These are phyloP conservation scores for Acanthurus lineatus DNA, from an alignment of 2,797 vertebrate genomes.

Conservation along the genomic window DNA sequence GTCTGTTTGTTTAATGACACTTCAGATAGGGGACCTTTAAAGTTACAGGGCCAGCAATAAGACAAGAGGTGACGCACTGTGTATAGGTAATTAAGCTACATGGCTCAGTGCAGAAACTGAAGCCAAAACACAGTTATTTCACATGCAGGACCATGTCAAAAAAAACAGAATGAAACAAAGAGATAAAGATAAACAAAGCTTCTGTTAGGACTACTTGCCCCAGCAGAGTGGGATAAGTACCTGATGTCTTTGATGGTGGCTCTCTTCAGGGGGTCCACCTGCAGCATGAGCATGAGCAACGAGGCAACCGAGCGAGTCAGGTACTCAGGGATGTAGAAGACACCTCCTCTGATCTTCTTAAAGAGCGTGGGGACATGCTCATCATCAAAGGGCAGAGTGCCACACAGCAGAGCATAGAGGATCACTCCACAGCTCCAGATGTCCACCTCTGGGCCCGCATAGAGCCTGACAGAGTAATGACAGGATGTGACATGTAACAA, in stretches of 20 bases:
- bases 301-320: slow-evolving; percentile 94
- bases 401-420: slow-evolving; percentile 96
- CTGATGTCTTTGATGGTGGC: slow-evolving; percentile 99
- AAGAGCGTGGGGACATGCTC: slow-evolving; percentile 98
- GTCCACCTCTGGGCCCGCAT: slow-evolving; percentile 97
- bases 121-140: too few relatives aligned
- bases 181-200: not conserved
- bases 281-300: slow-evolving; percentile 96
- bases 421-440: slow-evolving; percentile 99
- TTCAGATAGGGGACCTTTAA: not conserved
- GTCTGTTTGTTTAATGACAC: slow-evolving; percentile 17
- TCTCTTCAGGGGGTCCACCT: slow-evolving; percentile 97
- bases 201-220: not conserved
- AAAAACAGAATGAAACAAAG: not conserved
- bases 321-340: slow-evolving; percentile 98
- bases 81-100: too few relatives aligned
- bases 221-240: slow-evolving; percentile 68
- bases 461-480: slow-evolving; percentile 85
- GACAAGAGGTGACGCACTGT: not conserved
- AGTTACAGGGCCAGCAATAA: not conserved
- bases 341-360: slow-evolving; percentile 98
- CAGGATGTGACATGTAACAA: not conserved
- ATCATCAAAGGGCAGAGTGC: slow-evolving; percentile 97
- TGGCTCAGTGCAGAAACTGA: too few relatives aligned
- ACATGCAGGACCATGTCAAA: too few relatives aligned